Evolutionary conservation across 2,888 invertebrate species (phyloP), one percentile per base, ranked within the genome.

Genomic region (Trichogramma evanescens): DNA sequence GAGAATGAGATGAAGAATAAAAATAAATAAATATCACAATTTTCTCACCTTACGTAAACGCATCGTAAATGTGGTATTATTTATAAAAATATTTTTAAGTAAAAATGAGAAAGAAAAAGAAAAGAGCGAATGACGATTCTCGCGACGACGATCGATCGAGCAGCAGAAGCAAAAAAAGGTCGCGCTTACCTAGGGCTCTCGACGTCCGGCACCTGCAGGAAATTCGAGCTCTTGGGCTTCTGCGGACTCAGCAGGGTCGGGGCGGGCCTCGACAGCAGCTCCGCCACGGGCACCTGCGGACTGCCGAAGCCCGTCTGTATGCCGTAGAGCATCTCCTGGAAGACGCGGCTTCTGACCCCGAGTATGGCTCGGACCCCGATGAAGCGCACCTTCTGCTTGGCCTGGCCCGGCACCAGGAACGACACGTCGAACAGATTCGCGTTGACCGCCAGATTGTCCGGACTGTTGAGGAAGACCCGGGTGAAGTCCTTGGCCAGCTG

Each of bases 251-350:
- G 84, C 45, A 93, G 80, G 7, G 91, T 90, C 0, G 93, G 94
- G 8, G 90, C 93, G 3, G 93, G 93, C 59, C 93, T 83, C 0
- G 93, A 86, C 59, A 94, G 80, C 53, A 94, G 80, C 77, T 94
- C 94, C 0, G 93, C 93, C 4, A 94, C 93, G 0, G 94, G 93
- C 65, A 93, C 93, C 80, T 94, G 93, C 1, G 94, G 93, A 52
- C 93, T 93, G 4, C 94, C 94, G 74, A 94, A 93, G 56, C 94
- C 94, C 0, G 93, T 91, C 76, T 93, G 93, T 71, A 95, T 94
- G 60, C 95, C 95, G 76, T 95, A 95, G 54, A 95, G 80, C 93
- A 95, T 94, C 80, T 95, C 94, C 82, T 95, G 90, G 76, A 88
- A 91, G n/a, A 91, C 90, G 69, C 91, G 85, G 84, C 93, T 94